A percentile compares a stretch with the other conserved stretches of the same genome.
These are phyloP conservation scores for Botia kubotai DNA, from an alignment of 2,797 vertebrate species.

Conservation along the genomic window DNA sequence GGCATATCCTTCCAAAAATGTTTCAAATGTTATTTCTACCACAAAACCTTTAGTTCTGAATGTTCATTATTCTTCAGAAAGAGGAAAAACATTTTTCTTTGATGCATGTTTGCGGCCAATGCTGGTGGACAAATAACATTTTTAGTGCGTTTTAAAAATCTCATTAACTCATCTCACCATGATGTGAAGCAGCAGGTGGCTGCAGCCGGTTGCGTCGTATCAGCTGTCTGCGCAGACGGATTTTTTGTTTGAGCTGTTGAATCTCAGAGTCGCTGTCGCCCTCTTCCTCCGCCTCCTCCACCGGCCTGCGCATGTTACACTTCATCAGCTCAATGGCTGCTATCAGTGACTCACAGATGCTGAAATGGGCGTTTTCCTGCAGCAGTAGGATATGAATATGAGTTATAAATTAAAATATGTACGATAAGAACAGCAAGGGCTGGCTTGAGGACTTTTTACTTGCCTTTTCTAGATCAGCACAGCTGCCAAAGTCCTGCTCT, in stretches of 20 bases:
- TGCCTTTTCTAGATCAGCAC: conserved; percentile 98
- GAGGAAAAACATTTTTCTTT: neutral
- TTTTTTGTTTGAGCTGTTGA: conserved; percentile 96
- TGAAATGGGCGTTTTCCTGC: conserved; percentile 98
- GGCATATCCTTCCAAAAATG: neutral
- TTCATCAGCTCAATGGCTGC: conserved; percentile 99
- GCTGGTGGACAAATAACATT: neutral
- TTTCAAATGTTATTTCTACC: too few species aligned
- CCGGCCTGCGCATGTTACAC: conserved; percentile 85
- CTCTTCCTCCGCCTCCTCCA: conserved; percentile 77
- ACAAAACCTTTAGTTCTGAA: too few species aligned
- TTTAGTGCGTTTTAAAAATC: neutral
- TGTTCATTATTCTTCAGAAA: neutral
- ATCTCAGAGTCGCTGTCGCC: conserved; percentile 93
- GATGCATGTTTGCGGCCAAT: neutral
- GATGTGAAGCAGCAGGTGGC: conserved; percentile 63
- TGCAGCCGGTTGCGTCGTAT: conserved; percentile 85
- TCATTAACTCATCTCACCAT: conserved; percentile 63
- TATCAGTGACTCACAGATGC: conserved; percentile 96
- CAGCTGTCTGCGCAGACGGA: conserved; percentile 91
- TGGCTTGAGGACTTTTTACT: neutral
- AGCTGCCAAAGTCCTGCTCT: conserved; percentile 98
- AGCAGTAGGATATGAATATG: neutral
- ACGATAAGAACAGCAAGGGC: too few species aligned
- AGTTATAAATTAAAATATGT: neutral